phyloP scores from a whole-genome alignment of 2,797 vertebrate genomes.

The Sebastes wilsoni region DNA sequence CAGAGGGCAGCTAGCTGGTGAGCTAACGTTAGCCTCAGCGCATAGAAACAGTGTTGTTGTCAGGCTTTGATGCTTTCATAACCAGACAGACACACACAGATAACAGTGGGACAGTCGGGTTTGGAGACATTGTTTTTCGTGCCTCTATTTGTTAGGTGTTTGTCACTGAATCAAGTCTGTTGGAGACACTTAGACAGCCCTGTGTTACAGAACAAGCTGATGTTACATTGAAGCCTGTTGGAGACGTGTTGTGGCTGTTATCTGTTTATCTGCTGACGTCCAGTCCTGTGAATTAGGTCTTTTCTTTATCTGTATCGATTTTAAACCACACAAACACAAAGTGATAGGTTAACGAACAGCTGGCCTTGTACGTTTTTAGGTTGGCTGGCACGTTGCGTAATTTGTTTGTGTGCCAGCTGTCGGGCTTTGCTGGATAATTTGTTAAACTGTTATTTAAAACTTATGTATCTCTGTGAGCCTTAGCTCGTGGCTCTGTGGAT shows the following conservation, averaged over 20 bases:
- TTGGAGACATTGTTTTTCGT: neutral
- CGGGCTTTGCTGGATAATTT: conserved; percentile 3
- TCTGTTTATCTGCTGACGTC: neutral
- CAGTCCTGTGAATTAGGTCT: neutral
- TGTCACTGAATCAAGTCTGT: neutral
- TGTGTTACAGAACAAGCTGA: neutral
- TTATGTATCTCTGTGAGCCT: neutral
- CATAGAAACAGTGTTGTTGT: conserved; percentile 38
- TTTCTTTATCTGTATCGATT: conserved; percentile 24
- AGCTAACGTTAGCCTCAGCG: conserved; percentile 65
- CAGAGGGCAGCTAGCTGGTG: conserved; percentile 33
- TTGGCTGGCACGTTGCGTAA: conserved; percentile 61
- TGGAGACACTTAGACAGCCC: neutral
- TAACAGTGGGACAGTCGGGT: neutral
- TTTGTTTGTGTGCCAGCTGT: conserved; percentile 43
- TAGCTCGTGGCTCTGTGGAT: neutral
- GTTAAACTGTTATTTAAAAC: conserved; percentile 9
- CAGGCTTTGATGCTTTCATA: conserved; percentile 55
- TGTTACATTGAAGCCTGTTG: neutral
- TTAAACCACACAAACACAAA: conserved; percentile 10
- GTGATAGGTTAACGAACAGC: conserved; percentile 15
- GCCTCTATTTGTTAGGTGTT: neutral
- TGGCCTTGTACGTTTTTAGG: conserved; percentile 22
- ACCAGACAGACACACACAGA: conserved; percentile 16
- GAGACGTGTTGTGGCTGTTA: neutral